Evolutionary conservation across 2,888 invertebrate genomes (phyloP).

Genomic region (Noctua pronuba): DNA sequence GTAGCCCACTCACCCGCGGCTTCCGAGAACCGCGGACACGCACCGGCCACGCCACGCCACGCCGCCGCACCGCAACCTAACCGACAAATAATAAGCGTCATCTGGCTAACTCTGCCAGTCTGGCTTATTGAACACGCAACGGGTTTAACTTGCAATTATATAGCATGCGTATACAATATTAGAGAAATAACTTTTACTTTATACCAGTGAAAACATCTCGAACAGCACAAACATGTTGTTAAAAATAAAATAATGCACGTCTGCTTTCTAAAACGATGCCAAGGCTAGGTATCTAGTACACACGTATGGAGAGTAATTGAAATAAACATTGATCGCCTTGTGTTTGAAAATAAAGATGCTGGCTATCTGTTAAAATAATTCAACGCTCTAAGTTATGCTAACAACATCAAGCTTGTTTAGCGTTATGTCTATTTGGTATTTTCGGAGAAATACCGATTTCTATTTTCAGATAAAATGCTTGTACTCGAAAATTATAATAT

Average conservation of each 20-base stretch:
- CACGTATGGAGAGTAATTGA: slow-evolving; percentile 43
- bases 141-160: slow-evolving; percentile 38
- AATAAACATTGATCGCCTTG: slow-evolving; percentile 36
- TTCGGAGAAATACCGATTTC: slow-evolving; percentile 20
- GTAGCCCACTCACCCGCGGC: slow-evolving; percentile 75
- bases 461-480: slow-evolving; percentile 6
- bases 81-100: slow-evolving; percentile 68
- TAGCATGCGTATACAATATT: slow-evolving; percentile 12
- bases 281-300: slow-evolving; percentile 42
- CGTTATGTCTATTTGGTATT: neutral
- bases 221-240: slow-evolving; percentile 24
- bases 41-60: slow-evolving; percentile 45
- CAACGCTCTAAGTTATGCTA: slow-evolving; percentile 5
- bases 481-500: slow-evolving; percentile 4
- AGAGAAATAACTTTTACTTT: slow-evolving; percentile 36
- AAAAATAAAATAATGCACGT: slow-evolving; percentile 40
- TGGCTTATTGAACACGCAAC: slow-evolving; percentile 67
- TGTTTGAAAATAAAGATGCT: slow-evolving; percentile 26
- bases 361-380: slow-evolving; percentile 23
- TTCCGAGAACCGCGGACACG: slow-evolving; percentile 77
- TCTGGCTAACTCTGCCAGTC: slow-evolving; percentile 30
- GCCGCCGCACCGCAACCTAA: slow-evolving; percentile 53
- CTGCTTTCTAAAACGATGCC: slow-evolving; percentile 54
- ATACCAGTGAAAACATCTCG: slow-evolving; percentile 7
- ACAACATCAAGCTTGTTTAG: slow-evolving; percentile 11